Evolutionary conservation across 2,797 vertebrate species (phyloP).

Genomic region (Halcyon leucocephala): DNA sequence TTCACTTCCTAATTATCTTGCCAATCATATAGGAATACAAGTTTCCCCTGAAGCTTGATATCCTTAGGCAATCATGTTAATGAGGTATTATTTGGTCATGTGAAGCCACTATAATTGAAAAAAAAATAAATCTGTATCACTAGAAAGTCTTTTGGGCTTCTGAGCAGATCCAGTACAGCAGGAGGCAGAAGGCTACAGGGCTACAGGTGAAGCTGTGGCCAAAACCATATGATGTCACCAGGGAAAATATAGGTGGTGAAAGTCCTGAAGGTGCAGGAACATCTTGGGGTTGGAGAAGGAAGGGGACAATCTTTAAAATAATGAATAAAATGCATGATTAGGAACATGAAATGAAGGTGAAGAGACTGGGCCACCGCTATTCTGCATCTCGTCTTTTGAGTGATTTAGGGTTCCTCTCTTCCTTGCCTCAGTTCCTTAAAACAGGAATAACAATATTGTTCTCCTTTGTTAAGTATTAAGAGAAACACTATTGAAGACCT

Average conservation of each 20-base stretch:
- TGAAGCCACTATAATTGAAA: neutral
- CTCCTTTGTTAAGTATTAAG: neutral
- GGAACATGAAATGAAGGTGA: neutral
- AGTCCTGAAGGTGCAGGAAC: neutral
- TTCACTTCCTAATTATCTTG: slow-evolving; percentile 51
- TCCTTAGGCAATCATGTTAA: slow-evolving; percentile 26
- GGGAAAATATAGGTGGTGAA: neutral
- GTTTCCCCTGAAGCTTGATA: neutral
- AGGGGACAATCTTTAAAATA: neutral
- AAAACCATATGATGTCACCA: neutral
- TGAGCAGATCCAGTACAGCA: neutral
- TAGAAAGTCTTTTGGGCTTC: neutral
- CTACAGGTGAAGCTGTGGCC: neutral
- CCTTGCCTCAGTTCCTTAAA: neutral
- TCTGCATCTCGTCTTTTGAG: neutral
- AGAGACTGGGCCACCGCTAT: neutral
- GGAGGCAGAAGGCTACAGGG: neutral
- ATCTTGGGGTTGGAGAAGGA: neutral
- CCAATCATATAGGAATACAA: neutral
- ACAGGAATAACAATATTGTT: neutral
- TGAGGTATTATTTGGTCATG: slow-evolving; percentile 1
- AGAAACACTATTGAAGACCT: neutral
- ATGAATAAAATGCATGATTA: accelerated
- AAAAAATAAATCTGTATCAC: neutral
- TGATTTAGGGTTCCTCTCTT: neutral